These are phyloP conservation scores for Tricholaema leucomelas DNA, from an alignment of 2,113 vertebrate species.

Conservation along the genomic window DNA sequence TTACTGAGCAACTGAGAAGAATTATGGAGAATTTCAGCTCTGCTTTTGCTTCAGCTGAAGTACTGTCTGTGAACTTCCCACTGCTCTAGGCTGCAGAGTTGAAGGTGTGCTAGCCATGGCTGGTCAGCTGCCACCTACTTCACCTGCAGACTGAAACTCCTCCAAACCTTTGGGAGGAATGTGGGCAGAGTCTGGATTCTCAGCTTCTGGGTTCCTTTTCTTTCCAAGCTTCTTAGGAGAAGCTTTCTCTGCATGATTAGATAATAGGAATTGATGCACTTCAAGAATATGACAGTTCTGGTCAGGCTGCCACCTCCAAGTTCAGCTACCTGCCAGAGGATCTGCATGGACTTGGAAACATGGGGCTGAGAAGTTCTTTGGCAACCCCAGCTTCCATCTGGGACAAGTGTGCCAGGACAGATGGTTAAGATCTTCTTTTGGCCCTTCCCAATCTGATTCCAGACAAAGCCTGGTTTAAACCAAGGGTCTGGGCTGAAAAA, in stretches of 20 bases:
- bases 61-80: neutral
- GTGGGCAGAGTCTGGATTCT: neutral
- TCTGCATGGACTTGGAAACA: neutral
- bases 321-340: neutral
- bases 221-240: neutral
- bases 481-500: neutral
- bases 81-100: neutral
- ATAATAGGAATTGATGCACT: neutral
- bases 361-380: neutral
- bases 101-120: neutral
- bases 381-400: neutral
- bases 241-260: neutral
- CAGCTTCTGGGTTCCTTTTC: neutral
- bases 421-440: neutral
- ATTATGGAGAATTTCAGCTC: neutral
- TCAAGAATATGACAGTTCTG: neutral
- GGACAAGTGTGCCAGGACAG: neutral
- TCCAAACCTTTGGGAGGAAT: neutral
- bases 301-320: neutral
- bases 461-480: neutral
- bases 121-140: neutral
- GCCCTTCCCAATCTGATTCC: neutral
- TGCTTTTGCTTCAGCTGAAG: neutral
- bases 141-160: neutral
- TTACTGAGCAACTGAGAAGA: neutral